Base-by-base conservation (phyloP, 2,113 vertebrate genomes). In the Podocnemis expansa region DNA sequence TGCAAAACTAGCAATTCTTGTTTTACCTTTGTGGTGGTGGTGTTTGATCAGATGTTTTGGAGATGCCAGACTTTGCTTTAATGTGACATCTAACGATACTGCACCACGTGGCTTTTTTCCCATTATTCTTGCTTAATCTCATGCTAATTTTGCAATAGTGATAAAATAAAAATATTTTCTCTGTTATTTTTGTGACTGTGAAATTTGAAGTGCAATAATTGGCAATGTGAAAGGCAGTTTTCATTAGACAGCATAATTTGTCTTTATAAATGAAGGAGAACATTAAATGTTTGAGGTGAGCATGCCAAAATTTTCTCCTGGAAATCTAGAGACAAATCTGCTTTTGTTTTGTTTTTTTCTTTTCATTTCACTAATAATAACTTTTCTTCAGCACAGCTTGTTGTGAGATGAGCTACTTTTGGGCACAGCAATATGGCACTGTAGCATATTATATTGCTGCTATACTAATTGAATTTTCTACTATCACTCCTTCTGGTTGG, bases 41-140 rank as follows among this genome's bases (percentile, higher is more conserved):
- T 87, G 3, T 80, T 27, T 24, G 2, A 38, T 52, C 3, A 63
- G 47, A 25, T 67, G 2, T 60, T 76, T 93, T 49, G 14, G n/a
- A 43, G 31, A 45, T 10, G 49, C 54, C 54, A 63, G 70, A 79
- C 31, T 7, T 1, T 70, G 1, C 60, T 87, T 83, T 80, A 10
- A 75, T 78, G 5, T 6, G 17, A n/a, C 16, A 8, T 19, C 34
- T 67, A 7, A 17, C 47, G 41, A 89, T 78, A 83, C 63, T 85
- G 4, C 17, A 38, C 27, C 49, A 3, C 2, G 58, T 41, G 7
- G 0, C 0, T 6, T 84, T 14, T 2, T 10, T 88, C 82, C 24
- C 17, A 24, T 76, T 85, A 43, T 4, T 24, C 17, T 5, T 5
- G 1, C 6, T 8, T 56, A 41, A 43, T 3, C 4, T 51, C 82